Conservation (phyloP, 2,888 invertebrate genomes). For the Uropetala carovei region DNA sequence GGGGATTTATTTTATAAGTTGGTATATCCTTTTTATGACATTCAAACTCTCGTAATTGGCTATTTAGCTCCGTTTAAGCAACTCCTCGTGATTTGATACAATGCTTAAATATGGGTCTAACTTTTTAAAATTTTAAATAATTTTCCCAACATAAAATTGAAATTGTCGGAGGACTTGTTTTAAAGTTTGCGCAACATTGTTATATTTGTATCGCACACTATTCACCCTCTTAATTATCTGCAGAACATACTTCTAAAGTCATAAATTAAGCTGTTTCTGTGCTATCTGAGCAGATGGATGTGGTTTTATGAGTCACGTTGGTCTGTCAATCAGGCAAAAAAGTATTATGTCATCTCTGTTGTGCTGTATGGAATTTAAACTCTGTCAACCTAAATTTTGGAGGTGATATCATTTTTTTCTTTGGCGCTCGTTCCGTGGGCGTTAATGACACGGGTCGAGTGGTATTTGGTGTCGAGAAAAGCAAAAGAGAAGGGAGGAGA, state of each 20-base stretch:
- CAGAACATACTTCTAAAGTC: not conserved
- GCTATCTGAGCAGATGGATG: not conserved
- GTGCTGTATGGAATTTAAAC: not conserved
- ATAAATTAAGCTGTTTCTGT: not conserved
- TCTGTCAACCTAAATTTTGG: conserved; percentile 2
- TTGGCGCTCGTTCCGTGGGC: not conserved
- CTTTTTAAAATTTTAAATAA: too few relatives aligned
- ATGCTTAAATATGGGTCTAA: too few relatives aligned
- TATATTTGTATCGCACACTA: too few relatives aligned
- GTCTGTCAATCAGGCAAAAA: not conserved
- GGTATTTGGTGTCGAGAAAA: not conserved
- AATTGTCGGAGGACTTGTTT: too few relatives aligned
- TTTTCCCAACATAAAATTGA: too few relatives aligned
- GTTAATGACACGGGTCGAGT: not conserved
- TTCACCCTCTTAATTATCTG: not conserved
- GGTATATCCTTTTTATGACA: too few relatives aligned
- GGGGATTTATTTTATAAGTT: too few relatives aligned
- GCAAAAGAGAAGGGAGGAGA: not conserved
- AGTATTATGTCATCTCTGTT: not conserved
- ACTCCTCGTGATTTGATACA: too few relatives aligned
- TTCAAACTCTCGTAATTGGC: too few relatives aligned
- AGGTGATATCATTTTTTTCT: conserved; percentile 2
- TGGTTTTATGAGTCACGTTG: not conserved
- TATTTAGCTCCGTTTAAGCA: too few relatives aligned
- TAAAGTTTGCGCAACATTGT: too few relatives aligned